Conservation (phyloP, 2,797 vertebrate species). For the Clarias pachynema region DNA sequence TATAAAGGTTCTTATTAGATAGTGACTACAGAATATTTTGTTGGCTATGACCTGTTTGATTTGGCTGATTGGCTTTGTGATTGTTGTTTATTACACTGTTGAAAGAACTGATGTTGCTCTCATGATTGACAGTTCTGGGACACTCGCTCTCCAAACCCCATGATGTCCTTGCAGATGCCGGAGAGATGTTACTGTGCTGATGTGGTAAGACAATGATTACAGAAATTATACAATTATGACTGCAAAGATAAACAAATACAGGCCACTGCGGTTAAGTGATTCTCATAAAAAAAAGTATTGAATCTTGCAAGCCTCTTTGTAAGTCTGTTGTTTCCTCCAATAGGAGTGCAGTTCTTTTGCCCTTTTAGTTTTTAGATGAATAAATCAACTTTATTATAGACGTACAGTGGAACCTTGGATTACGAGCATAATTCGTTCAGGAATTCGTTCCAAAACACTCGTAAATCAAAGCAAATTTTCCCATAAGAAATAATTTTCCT, state of each 20-base stretch:
- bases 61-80: background rate
- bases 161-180: slow-evolving; percentile 95
- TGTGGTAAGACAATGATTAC: slow-evolving; percentile 81
- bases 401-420: too few species aligned
- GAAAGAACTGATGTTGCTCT: background rate
- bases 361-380: background rate
- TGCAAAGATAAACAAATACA: background rate
- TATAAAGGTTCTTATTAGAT: background rate
- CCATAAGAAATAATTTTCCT: too few species aligned
- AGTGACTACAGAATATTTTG: background rate
- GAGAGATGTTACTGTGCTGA: slow-evolving; percentile 97
- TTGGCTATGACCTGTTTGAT: background rate
- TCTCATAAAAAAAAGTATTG: background rate
- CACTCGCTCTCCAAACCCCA: slow-evolving; percentile 93
- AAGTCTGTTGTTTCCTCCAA: background rate
- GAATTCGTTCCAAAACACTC: too few species aligned
- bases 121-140: slow-evolving; percentile 89
- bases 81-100: background rate
- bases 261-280: background rate
- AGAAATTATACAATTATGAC: background rate
- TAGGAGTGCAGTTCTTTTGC: background rate
- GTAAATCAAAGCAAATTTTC: too few species aligned
- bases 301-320: background rate
- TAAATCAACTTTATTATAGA: background rate
- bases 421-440: too few species aligned